phyloP scores from a whole-genome alignment of 2,797 vertebrate species.

The Aldrovandia affinis region DNA sequence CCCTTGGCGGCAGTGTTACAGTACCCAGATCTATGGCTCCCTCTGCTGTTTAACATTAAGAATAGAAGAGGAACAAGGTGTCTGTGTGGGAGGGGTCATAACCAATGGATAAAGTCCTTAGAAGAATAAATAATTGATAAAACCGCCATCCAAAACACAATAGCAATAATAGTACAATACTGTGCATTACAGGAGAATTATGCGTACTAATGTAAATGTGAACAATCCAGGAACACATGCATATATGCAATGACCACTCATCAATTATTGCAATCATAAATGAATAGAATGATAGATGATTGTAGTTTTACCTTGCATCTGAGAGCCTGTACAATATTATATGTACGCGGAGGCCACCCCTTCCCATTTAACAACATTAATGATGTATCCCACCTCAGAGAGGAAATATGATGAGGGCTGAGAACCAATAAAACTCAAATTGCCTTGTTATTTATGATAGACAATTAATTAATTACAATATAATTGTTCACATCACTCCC shows the following conservation, averaged over 20 bases:
- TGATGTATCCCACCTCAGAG: slow-evolving; percentile 68
- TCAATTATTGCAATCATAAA: slow-evolving; percentile 57
- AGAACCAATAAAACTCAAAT: slow-evolving; percentile 72
- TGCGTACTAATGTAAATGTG: slow-evolving; percentile 55
- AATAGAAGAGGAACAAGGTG: slow-evolving; percentile 46
- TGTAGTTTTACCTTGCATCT: slow-evolving; percentile 51
- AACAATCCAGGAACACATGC: slow-evolving; percentile 47
- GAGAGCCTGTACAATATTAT: slow-evolving; percentile 48
- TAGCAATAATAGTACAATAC: slow-evolving; percentile 47
- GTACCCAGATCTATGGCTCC: slow-evolving; percentile 31
- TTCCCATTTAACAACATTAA: slow-evolving; percentile 70
- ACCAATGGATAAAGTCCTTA: slow-evolving; percentile 40
- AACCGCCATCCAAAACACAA: slow-evolving; percentile 53
- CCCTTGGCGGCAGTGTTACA: background rate
- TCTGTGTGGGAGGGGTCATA: slow-evolving; percentile 43
- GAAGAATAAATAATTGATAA: slow-evolving; percentile 52
- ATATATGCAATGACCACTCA: slow-evolving; percentile 51
- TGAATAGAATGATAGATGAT: slow-evolving; percentile 57
- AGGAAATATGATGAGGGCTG: slow-evolving; percentile 72
- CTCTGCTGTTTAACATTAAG: slow-evolving; percentile 17
- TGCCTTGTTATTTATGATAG: slow-evolving; percentile 74
- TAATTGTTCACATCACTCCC: slow-evolving; percentile 67
- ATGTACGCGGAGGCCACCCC: slow-evolving; percentile 49
- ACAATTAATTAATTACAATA: slow-evolving; percentile 72
- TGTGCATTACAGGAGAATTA: slow-evolving; percentile 61